A percentile compares a stretch with the other conserved stretches of the same genome.
phyloP scores from a whole-genome alignment of 2,888 invertebrate species.

The Eupithecia inturbata region DNA sequence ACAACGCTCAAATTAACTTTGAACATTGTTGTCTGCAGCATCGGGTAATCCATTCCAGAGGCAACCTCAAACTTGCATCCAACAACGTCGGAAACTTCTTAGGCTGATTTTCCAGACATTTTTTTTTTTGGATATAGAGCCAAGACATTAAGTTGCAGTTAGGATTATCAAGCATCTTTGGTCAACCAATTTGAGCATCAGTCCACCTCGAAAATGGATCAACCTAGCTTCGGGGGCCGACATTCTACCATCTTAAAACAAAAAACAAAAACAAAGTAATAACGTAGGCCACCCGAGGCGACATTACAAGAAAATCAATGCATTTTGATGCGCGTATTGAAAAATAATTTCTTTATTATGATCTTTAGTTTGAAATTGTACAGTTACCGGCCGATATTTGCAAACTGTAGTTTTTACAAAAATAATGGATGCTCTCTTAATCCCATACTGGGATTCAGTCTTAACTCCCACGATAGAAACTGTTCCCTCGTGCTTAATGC shows the following conservation, averaged over 20 bases:
- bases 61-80: neutral
- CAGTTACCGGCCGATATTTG: constrained; percentile 33
- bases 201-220: constrained; percentile 24
- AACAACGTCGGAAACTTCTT: neutral
- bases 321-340: constrained; percentile 35
- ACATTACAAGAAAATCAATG: constrained; percentile 29
- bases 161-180: neutral
- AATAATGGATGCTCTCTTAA: constrained; percentile 19
- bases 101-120: neutral
- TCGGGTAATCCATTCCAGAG: constrained; percentile 15
- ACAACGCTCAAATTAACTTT: constrained; percentile 19
- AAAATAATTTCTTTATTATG: constrained; percentile 39
- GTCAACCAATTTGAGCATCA: constrained; percentile 4
- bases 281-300: constrained; percentile 39
- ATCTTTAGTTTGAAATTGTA: constrained; percentile 36
- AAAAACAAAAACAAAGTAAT: constrained; percentile 31
- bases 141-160: neutral
- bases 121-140: too few species aligned
- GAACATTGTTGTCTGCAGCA: constrained; percentile 12
- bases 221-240: constrained; percentile 23
- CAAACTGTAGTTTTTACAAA: constrained; percentile 29
- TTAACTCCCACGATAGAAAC: neutral
- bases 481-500: neutral
- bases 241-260: constrained; percentile 33
- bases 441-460: constrained; percentile 6